phyloP scores from a whole-genome alignment of 2,888 invertebrate species.

The Bhutanitis thaidina region DNA sequence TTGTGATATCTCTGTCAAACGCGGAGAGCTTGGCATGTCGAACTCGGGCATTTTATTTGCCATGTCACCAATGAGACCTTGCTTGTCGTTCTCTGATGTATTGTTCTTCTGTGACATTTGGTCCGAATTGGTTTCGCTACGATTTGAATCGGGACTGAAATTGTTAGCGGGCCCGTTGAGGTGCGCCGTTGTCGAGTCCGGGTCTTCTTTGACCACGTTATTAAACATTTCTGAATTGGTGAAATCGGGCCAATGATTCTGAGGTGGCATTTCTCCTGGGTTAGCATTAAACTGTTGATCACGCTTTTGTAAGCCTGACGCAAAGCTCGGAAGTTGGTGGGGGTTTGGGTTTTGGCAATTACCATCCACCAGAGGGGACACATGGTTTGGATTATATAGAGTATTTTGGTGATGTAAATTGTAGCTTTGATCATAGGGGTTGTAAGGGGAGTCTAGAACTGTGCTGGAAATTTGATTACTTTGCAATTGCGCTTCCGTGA shows the following conservation, averaged over 20 bases:
- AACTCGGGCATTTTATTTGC: constrained; percentile 63
- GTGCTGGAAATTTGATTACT: constrained; percentile 93
- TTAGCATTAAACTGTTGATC: constrained; percentile 49
- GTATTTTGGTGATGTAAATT: constrained; percentile 84
- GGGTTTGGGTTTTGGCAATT: constrained; percentile 60
- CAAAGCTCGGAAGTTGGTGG: constrained; percentile 68
- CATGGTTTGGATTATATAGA: constrained; percentile 78
- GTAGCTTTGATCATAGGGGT: constrained; percentile 82
- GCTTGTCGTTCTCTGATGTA: constrained; percentile 50
- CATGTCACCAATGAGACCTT: constrained; percentile 47
- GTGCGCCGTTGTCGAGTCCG: constrained; percentile 86
- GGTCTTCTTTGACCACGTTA: constrained; percentile 84
- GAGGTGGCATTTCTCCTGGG: constrained; percentile 40
- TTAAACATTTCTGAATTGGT: constrained; percentile 64
- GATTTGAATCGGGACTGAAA: constrained; percentile 73
- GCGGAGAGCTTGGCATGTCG: constrained; percentile 68
- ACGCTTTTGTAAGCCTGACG: constrained; percentile 63
- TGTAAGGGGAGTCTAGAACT: constrained; percentile 85
- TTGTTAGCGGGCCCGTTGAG: constrained; percentile 68
- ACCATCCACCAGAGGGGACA: constrained; percentile 73
- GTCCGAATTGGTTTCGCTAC: constrained; percentile 71
- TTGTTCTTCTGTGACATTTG: constrained; percentile 49
- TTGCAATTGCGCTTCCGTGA: constrained; percentile 88
- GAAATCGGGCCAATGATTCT: constrained; percentile 72
- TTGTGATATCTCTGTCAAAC: constrained; percentile 66